Evolutionary conservation across 2,888 invertebrate species (phyloP), one percentile per base, ranked within the genome.

Genomic region (Netelia fuscicornis): DNA sequence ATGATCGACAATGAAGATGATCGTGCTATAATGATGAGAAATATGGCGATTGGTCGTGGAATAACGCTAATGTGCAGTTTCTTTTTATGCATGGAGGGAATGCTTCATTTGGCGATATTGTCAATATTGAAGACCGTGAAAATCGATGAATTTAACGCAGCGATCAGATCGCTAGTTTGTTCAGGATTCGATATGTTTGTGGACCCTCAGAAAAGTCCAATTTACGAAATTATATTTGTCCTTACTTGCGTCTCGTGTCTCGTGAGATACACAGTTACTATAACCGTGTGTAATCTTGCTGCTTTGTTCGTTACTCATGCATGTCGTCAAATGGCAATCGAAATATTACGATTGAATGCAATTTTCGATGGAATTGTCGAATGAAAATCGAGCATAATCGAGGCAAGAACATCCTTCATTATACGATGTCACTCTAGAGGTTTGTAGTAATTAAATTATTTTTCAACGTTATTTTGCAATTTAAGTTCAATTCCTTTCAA

Each of bases 181-280:
- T 92, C 91, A 2, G 87, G 91, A 20, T 91, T 90, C 52, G 87
- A 88, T 0, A 82, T 85, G 0, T 84, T 90, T 9, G 54, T 88
- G 1, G 88, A 90, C 42, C 48, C 85, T 0, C 88, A 88, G 6
- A 13, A 54, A 0, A 88, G 85, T 54, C 90, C 90, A 0, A n/a
- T 64, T 8, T 89, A 88, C 44, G 89, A 90, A 54, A 88, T 90
- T 0, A 58, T 89, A 2, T 89, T 87, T 23, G 62, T 65, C 2
- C 17, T 86, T 2, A 90, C 88, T 23, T 85, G 85, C 30, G 0
- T 89, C 0, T 86, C 86, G 1, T 88, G 86, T 0, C 77, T 85
- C 1, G 5, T 89, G 1, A 65, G 54, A 8, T 86, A 64, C 20
- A 87, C 42, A 17, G 86, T 89, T 8, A 84, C 88, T 0, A 79